Evolutionary conservation across 1,140 invertebrate species (phyloP).

Genomic region (Cepaea nemoralis): DNA sequence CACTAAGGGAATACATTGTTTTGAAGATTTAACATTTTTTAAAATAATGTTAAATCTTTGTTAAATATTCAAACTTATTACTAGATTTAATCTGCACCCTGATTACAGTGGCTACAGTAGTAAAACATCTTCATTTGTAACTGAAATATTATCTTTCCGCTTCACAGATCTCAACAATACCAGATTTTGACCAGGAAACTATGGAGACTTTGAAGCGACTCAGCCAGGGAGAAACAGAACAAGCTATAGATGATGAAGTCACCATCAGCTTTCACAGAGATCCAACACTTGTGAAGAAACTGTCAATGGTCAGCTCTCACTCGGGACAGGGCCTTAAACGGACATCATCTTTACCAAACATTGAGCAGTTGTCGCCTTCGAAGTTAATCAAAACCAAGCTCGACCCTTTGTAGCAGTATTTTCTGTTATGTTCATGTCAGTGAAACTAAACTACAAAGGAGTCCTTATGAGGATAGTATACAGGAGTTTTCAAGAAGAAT

Average conservation of each 20-base stretch:
- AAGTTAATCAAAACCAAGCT: background rate
- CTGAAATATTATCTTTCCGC: no score
- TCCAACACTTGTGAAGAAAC: constrained; percentile 19
- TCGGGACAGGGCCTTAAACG: background rate
- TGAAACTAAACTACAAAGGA: no score
- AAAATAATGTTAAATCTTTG: no score
- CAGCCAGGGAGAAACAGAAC: constrained; percentile 30
- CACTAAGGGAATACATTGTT: no score
- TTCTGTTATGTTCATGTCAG: background rate
- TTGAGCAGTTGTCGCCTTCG: background rate
- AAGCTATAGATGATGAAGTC: constrained; percentile 52
- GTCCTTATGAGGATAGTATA: no score
- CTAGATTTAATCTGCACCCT: no score
- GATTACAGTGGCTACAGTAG: no score
- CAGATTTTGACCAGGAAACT: constrained; percentile 16
- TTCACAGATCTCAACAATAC: constrained; percentile 19
- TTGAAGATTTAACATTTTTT: no score
- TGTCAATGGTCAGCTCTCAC: background rate
- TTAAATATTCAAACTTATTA: no score
- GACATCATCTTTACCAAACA: background rate
- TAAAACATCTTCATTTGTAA: no score
- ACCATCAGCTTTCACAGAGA: constrained; percentile 51
- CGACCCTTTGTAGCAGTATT: background rate
- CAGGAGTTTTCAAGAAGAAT: no score
- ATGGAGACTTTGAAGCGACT: constrained; percentile 22